Evolutionary conservation across 2,797 vertebrate species (phyloP).

Genomic region (Sebastes cheni): DNA sequence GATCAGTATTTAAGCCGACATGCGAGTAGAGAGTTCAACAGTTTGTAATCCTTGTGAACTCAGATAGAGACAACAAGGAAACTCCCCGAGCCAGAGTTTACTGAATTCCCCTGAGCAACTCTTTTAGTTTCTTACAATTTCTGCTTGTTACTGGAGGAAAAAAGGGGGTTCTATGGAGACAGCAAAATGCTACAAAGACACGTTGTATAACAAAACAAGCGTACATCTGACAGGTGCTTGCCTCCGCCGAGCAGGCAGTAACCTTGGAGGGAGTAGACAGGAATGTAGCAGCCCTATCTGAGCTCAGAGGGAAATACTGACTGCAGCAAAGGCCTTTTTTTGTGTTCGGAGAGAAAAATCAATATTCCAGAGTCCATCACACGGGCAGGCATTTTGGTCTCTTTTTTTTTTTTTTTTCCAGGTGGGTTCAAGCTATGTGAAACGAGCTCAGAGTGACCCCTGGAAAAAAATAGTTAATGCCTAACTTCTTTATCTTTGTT

Average conservation of each 20-base stretch:
- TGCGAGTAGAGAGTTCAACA: constrained; percentile 15
- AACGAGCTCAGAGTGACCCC: constrained; percentile 79
- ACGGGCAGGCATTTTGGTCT: constrained; percentile 49
- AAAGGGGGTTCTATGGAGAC: constrained; percentile 21
- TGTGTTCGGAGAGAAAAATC: constrained; percentile 70
- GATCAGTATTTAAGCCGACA: constrained; percentile 41
- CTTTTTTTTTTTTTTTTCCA: constrained; percentile 15
- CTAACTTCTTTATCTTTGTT: constrained; percentile 85
- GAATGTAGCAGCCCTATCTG: constrained; percentile 77
- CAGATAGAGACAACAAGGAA: constrained; percentile 30
- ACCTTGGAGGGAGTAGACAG: constrained; percentile 83
- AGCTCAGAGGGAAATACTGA: constrained; percentile 71
- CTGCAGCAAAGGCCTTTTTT: constrained; percentile 65
- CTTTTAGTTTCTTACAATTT: constrained; percentile 34
- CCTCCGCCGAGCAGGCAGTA: constrained; percentile 68
- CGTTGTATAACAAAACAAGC: constrained; percentile 65
- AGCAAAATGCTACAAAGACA: constrained; percentile 59
- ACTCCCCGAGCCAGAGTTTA: constrained; percentile 19
- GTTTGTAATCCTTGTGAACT: constrained; percentile 43
- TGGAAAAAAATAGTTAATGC: constrained; percentile 78
- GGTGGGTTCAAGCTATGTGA: constrained; percentile 75
- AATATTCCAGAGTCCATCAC: constrained; percentile 81
- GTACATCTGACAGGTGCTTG: constrained; percentile 80
- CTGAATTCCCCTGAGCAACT: constrained; percentile 21
- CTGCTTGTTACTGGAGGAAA: constrained; percentile 16